A percentile compares a stretch with the other conserved stretches of the same genome.
These are phyloP conservation scores for Crossoptilon crossoptilon DNA, from an alignment of 2,797 vertebrate species.

Conservation along the genomic window DNA sequence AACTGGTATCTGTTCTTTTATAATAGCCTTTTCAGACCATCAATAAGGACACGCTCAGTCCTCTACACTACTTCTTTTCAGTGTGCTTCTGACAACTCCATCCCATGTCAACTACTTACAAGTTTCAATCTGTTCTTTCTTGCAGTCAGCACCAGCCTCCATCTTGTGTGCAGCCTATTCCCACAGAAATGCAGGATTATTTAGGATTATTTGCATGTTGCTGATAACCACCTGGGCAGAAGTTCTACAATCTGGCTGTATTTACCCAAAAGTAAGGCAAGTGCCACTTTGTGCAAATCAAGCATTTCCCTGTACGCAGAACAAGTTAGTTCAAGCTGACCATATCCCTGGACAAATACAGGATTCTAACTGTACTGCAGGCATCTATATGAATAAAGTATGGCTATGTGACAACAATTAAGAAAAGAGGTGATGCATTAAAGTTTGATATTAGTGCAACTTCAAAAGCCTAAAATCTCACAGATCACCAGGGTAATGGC, in stretches of 20 bases:
- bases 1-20: background rate
- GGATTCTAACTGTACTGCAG: background rate
- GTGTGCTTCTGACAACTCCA: background rate
- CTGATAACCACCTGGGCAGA: background rate
- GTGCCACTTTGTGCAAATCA: background rate
- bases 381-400: background rate
- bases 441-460: background rate
- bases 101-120: background rate
- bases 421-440: background rate
- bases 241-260: background rate
- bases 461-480: background rate
- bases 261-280: background rate
- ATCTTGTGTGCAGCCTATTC: background rate
- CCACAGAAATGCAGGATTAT: background rate
- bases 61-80: background rate
- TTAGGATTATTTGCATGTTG: background rate
- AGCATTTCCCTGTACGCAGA: background rate
- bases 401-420: background rate
- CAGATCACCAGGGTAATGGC: background rate
- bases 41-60: background rate
- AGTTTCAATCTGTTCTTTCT: background rate
- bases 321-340: background rate
- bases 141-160: background rate
- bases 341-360: rapidly evolving
- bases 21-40: background rate